Evolutionary conservation across 2,797 vertebrate genomes (phyloP).

Genomic region (Lepilemur ruficaudatus): DNA sequence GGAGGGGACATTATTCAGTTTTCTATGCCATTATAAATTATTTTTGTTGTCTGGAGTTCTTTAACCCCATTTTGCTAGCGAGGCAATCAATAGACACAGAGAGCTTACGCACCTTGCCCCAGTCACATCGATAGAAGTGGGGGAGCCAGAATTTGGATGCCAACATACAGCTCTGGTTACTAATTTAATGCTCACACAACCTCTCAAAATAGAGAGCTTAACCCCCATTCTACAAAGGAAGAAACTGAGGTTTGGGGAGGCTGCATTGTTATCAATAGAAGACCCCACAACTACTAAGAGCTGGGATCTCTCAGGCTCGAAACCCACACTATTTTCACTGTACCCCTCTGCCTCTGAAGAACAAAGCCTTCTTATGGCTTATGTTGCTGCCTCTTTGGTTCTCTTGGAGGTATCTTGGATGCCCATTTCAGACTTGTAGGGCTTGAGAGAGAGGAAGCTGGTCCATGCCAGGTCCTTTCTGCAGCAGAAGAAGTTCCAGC

Average conservation of each 20-base stretch:
- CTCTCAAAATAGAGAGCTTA: neutral
- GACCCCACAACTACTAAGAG: neutral
- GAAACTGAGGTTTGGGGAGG: neutral
- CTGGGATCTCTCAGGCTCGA: neutral
- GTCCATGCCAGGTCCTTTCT: neutral
- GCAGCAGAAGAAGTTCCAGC: neutral
- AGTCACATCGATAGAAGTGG: neutral
- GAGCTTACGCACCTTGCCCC: neutral
- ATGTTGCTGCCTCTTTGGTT: too few species aligned
- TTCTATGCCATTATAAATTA: neutral
- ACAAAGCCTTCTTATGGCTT: neutral
- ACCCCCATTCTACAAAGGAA: neutral
- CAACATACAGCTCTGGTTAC: neutral
- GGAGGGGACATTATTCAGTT: neutral
- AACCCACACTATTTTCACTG: neutral
- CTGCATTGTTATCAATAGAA: neutral
- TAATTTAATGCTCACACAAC: neutral
- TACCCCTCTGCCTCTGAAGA: neutral
- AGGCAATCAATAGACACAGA: neutral
- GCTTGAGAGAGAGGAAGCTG: neutral
- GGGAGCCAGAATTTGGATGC: neutral
- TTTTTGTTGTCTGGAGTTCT: neutral
- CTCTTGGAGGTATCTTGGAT: neutral
- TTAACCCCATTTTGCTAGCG: neutral
- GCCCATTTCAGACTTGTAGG: neutral